Percentiles rank a stretch among this genome's conserved stretches.
These are phyloP conservation scores for Sinocyclocheilus grahami DNA, from an alignment of 2,113 vertebrate genomes.

Conservation along the genomic window DNA sequence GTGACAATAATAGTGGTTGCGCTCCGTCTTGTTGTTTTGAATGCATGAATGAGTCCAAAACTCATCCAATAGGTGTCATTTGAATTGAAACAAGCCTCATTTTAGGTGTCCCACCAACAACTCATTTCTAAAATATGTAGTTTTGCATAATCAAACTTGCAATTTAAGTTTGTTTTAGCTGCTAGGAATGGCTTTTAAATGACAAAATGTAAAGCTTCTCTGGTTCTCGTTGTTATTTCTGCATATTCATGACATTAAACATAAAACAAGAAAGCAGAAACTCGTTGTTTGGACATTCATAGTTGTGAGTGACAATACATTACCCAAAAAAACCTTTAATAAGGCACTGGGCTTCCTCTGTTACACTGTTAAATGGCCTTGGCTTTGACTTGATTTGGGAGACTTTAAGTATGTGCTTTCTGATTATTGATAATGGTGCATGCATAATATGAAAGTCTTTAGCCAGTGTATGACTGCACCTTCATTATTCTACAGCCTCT, in stretches of 20 bases:
- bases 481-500: constrained; percentile 52
- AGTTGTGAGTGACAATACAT: constrained; percentile 16
- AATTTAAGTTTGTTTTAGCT: not conserved
- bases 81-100: too few species aligned
- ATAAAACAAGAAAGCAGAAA: not conserved
- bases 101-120: not conserved
- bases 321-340: not conserved
- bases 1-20: too few species aligned
- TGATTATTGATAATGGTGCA: constrained; percentile 52
- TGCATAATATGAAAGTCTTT: constrained; percentile 43
- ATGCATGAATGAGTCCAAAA: too few species aligned
- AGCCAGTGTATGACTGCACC: constrained; percentile 39
- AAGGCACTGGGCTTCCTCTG: constrained; percentile 4
- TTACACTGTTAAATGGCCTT: constrained; percentile 35
- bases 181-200: not conserved
- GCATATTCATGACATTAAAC: not conserved
- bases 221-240: not conserved
- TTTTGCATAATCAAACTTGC: not conserved
- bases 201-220: not conserved
- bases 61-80: too few species aligned
- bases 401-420: constrained; percentile 34
- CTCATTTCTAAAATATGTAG: not conserved
- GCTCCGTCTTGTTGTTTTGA: too few species aligned
- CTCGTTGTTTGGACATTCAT: not conserved
- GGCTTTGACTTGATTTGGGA: constrained; percentile 1